Evolutionary conservation across 2,113 vertebrate genomes (phyloP), one percentile per base, ranked within the genome.

Genomic region (Eira barbara): DNA sequence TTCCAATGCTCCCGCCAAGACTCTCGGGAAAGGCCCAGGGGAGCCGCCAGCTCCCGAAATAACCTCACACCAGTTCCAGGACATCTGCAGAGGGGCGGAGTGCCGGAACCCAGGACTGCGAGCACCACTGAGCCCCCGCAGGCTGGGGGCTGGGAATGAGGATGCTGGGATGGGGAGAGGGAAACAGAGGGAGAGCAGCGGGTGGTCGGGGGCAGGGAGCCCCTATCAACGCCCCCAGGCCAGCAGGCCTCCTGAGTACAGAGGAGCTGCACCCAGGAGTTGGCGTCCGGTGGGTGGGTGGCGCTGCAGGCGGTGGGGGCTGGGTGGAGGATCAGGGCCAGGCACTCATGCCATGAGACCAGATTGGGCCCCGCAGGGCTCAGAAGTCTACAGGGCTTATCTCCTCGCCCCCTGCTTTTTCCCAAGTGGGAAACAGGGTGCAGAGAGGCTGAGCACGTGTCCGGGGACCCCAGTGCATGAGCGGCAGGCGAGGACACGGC

Each of bases 31-130:
- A 94, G 92, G 89, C 96, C 94, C 92, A 74, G 91, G 94, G 36
- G 76, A 95, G 73, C 69, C 3, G 3, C 89, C 96, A 92, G 79
- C 89, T 98, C 96, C 97, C 81, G 34, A 93, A 96, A 97, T 96
- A 95, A 52, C 89, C n/a, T 61, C 97, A 1, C 21, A 0, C 3
- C 18, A 52, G 55, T 69, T 82, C 93, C 91, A 96, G 91, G 79
- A 93, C 97, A 95, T 93, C 97, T 98, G 91, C 18, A n/a, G 55
- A 18, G 27, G 49, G 21, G 87, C 0, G 39, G 89, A 63, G 94
- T 59, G 49, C 67, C 1, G 6, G 73, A 27, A 9, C 74, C 79
- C 80, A 1, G 61, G 57, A 42, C 76, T 9, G 18, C 3, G 81
- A 61, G 92, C 84, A 14, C 36, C 23, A 1, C 0, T 0, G 23